phyloP scores from a whole-genome alignment of 64 coral and sea anemone genomes.

The Astreopora myriophthalma region DNA sequence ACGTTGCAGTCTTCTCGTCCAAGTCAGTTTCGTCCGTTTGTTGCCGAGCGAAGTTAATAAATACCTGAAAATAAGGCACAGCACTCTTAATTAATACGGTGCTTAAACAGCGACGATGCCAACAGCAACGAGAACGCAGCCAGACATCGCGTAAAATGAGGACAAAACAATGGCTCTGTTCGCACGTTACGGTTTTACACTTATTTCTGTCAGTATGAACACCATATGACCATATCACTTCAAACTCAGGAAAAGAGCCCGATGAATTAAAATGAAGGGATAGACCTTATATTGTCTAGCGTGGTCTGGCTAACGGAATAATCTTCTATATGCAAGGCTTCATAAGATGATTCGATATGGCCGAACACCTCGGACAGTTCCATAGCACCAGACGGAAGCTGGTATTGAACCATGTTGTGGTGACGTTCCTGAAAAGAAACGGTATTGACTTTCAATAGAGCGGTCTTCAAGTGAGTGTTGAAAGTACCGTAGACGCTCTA shows the following conservation, averaged over 20 bases:
- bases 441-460: neutral
- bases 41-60: constrained; percentile 79
- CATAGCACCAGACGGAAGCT: constrained; percentile 88
- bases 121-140: neutral
- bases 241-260: neutral
- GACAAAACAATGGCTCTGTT: no score
- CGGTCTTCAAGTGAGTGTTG: no score
- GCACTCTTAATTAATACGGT: neutral
- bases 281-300: constrained; percentile 84
- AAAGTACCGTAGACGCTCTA: no score
- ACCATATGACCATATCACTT: no score
- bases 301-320: constrained; percentile 99
- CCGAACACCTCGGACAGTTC: constrained; percentile 87
- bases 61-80: constrained; percentile 45
- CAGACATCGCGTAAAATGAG: neutral
- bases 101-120: neutral
- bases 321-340: constrained; percentile 87
- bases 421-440: constrained; percentile 74
- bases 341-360: constrained; percentile 75
- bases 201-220: no score
- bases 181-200: no score
- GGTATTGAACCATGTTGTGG: constrained; percentile 98
- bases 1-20: neutral
- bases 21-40: constrained; percentile 81
- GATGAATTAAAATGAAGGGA: neutral